Evolutionary conservation across 2,797 vertebrate species (phyloP).

Genomic region (Parauchenoglanis punctatus): DNA sequence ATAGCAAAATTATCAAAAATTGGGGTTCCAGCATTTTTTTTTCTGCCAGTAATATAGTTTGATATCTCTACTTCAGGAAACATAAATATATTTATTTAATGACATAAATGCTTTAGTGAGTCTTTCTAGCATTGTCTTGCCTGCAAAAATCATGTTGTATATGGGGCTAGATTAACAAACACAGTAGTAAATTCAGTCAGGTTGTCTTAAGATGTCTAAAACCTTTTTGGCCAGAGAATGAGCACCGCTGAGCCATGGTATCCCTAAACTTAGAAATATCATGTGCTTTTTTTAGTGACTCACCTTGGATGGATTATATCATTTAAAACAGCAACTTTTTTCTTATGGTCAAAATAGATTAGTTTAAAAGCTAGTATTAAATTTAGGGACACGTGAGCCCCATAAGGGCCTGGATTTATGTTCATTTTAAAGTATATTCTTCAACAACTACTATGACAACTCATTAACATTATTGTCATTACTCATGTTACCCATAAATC

Average conservation of each 20-base stretch:
- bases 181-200: not conserved
- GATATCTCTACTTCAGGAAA: not conserved
- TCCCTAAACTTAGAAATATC: not conserved
- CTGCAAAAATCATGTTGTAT: not conserved
- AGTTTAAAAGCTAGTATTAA: not conserved
- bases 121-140: not conserved
- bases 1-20: not conserved
- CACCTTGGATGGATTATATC: not conserved
- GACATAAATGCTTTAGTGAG: not conserved
- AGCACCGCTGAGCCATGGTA: not conserved
- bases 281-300: not conserved
- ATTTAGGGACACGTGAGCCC: not conserved
- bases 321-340: not conserved
- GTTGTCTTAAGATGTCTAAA: not conserved
- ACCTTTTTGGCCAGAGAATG: not conserved
- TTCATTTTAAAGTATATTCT: not conserved
- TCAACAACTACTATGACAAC: not conserved
- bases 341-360: not conserved
- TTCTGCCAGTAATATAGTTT: not conserved
- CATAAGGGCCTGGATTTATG: not conserved
- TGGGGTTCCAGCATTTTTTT: not conserved
- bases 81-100: not conserved
- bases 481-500: no score
- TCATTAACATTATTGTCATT: no score
- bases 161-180: not conserved